These are phyloP conservation scores for Tenthredo distinguenda DNA, from an alignment of 2,888 invertebrate species.

Conservation along the genomic window DNA sequence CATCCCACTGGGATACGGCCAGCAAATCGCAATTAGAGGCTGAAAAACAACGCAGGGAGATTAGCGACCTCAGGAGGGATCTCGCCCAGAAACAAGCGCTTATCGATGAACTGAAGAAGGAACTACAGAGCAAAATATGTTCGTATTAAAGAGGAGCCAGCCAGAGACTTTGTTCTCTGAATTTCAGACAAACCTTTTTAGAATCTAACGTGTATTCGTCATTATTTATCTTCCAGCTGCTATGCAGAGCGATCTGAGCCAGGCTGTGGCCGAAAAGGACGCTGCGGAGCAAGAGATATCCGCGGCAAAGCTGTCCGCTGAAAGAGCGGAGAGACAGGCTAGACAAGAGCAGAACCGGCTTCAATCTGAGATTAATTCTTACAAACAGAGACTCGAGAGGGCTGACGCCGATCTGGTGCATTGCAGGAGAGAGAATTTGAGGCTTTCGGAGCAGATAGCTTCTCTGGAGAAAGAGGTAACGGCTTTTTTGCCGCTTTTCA, in stretches of 20 bases:
- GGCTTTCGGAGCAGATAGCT: constrained; percentile 88
- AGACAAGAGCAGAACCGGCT: constrained; percentile 88
- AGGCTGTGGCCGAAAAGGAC: constrained; percentile 88
- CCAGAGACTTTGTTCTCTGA: neutral
- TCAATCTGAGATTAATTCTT: constrained; percentile 85
- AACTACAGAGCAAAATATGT: constrained; percentile 88
- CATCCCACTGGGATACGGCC: constrained; percentile 89
- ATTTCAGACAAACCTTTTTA: neutral
- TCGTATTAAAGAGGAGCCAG: constrained; percentile 62
- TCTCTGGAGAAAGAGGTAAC: constrained; percentile 90
- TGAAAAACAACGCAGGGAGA: constrained; percentile 89
- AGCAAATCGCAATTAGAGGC: constrained; percentile 86
- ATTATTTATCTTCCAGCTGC: constrained; percentile 79
- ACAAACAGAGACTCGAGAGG: constrained; percentile 86
- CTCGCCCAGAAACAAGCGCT: constrained; percentile 87
- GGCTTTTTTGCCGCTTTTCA: neutral
- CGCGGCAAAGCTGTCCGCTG: constrained; percentile 81
- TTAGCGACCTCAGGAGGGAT: constrained; percentile 88
- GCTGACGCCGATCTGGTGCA: constrained; percentile 91
- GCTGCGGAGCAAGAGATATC: constrained; percentile 90
- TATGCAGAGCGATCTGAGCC: constrained; percentile 88
- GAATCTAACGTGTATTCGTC: neutral
- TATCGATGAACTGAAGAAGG: constrained; percentile 90
- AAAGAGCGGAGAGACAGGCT: constrained; percentile 87
- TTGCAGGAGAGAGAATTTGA: constrained; percentile 88